These are phyloP conservation scores for Tortricodes alternella DNA, from an alignment of 2,888 invertebrate genomes.

Conservation along the genomic window DNA sequence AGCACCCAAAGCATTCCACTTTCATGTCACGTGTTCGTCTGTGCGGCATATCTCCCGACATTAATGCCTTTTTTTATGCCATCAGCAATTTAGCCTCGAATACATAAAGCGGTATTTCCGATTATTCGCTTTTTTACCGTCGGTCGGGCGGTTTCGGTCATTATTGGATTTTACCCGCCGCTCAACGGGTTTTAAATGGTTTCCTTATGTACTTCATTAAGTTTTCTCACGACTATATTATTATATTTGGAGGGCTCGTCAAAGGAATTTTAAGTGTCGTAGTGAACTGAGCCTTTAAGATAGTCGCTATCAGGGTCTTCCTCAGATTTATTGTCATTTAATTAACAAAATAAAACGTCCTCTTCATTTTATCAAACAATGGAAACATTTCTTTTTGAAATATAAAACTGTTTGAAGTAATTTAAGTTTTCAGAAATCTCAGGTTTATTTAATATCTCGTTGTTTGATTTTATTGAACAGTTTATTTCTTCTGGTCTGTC, in stretches of 20 bases:
- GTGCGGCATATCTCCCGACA: constrained; percentile 42
- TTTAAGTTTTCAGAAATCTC: too few species aligned
- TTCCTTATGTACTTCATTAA: constrained; percentile 27
- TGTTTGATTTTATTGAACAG: background rate
- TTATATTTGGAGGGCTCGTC: background rate
- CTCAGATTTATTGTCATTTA: background rate
- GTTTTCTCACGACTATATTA: constrained; percentile 27
- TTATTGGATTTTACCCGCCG: constrained; percentile 45
- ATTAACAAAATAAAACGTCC: too few species aligned
- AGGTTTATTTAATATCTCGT: too few species aligned
- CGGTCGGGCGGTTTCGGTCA: constrained; percentile 35
- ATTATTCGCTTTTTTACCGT: constrained; percentile 43
- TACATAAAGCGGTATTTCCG: constrained; percentile 43
- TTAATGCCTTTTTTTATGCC: constrained; percentile 47
- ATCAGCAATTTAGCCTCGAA: constrained; percentile 43
- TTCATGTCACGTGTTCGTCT: constrained; percentile 46
- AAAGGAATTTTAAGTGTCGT: constrained; percentile 19
- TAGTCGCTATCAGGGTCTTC: background rate
- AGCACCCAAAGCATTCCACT: constrained; percentile 31
- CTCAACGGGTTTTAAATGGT: constrained; percentile 39
- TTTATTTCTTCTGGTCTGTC: background rate
- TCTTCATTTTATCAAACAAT: background rate
- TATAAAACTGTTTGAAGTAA: background rate
- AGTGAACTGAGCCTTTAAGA: background rate
- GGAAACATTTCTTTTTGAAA: background rate